Evolutionary conservation across 2,113 vertebrate species (phyloP), one percentile per base, ranked within the genome.

Genomic region (Dinomys branickii): DNA sequence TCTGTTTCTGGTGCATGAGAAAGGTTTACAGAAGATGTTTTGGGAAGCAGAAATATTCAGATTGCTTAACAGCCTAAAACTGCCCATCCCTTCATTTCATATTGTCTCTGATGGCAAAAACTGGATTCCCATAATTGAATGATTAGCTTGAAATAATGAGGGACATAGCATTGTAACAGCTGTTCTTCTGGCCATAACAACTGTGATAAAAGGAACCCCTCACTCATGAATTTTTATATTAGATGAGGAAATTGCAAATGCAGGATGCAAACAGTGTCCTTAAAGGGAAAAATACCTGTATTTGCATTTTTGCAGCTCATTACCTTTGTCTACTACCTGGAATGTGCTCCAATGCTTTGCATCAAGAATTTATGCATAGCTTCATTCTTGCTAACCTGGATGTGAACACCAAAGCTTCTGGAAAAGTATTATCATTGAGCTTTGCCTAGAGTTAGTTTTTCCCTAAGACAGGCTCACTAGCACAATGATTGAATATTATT

Each of bases 141-240:
- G 61, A 97, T 33, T 86, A 89, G 16, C 47, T 86, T 96, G 65
- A 93, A 96, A 97, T 97, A 95, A 96, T 50, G 52, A 96, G 58
- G 54, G 20, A 75, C 67, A 85, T n/a, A 93, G 61, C 33, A 35
- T 9, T 44, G 2, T 73, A 94, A 83, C 92, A 96, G 85, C 96
- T 97, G 95, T 77, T 95, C 94, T 82, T 92, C 81, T 78, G 85
- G 41, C 11, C 30, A 73, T 88, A 94, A 84, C 14, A 90, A 84
- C 26, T 24, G 59, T 69, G 82, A 75, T 85, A 89, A 96, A 96
- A 92, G 65, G 11, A 96, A 73, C 1, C 50, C 22, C 69, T 85
- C 58, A 67, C 88, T 91, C 71, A 86, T 80, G 73, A 90, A 78
- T 75, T 94, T 95, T 95, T 91, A 83, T 69, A 80, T 56, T 65